Percentiles rank a stretch among this genome's conserved stretches.
phyloP scores from a whole-genome alignment of 2,113 vertebrate species.

The Larimichthys polyactis region DNA sequence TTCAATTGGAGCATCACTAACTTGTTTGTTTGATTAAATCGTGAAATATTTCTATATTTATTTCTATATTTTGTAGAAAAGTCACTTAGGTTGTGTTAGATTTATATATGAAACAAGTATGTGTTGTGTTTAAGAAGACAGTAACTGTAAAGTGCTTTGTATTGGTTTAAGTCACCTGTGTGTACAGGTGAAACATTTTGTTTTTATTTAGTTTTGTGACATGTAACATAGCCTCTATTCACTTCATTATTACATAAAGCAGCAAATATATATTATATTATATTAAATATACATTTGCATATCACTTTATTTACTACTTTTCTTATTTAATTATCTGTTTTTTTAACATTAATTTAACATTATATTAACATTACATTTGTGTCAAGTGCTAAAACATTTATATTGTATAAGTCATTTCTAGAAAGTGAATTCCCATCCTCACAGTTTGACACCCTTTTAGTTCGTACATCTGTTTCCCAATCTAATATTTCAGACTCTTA shows the following conservation, averaged over 20 bases:
- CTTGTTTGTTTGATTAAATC: not conserved
- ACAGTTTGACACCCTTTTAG: slow-evolving; percentile 1
- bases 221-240: not conserved
- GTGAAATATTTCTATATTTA: not conserved
- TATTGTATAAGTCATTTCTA: not conserved
- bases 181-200: not conserved
- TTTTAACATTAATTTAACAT: too few species aligned
- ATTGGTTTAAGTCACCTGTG: not conserved
- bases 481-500: slow-evolving; percentile 64
- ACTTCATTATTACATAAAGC: not conserved
- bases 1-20: not conserved
- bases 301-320: not conserved
- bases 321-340: not conserved
- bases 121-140: not conserved
- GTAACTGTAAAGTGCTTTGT: not conserved
- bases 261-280: too few species aligned
- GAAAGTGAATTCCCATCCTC: slow-evolving; percentile 16
- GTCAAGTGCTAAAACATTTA: not conserved
- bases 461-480: slow-evolving; percentile 51
- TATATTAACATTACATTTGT: not conserved
- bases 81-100: not conserved
- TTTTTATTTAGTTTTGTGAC: not conserved
- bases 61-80: not conserved
- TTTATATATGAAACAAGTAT: not conserved
- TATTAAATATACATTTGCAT: not conserved